A percentile compares a stretch with the other conserved stretches of the same genome.
Evolutionary conservation across 1,140 invertebrate species (phyloP).

Genomic region (Eueides isabella): DNA sequence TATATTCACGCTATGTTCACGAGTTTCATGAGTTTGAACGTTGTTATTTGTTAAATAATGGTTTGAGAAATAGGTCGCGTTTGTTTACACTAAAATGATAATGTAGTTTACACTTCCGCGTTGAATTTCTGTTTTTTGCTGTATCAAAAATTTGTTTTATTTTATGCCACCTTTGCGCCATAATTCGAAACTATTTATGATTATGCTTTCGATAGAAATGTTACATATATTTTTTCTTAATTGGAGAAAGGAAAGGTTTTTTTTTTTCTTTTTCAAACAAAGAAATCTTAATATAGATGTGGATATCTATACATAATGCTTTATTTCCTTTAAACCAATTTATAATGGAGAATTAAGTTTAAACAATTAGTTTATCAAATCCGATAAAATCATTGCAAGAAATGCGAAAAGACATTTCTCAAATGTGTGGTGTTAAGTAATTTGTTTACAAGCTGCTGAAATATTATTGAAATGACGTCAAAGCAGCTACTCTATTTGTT

Average conservation of each 20-base stretch:
- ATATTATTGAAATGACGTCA: neutral
- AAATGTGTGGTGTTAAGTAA: neutral
- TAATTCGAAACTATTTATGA: too few relatives aligned
- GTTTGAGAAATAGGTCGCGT: constrained; percentile 20
- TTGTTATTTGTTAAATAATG: constrained; percentile 9
- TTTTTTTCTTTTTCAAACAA: too few relatives aligned
- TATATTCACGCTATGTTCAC: constrained; percentile 9
- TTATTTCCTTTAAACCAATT: too few relatives aligned
- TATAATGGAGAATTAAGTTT: too few relatives aligned
- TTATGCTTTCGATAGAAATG: too few relatives aligned
- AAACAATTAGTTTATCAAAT: too few relatives aligned
- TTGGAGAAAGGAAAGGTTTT: too few relatives aligned
- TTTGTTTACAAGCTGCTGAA: neutral
- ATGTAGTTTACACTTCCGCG: neutral
- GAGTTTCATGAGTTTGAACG: neutral
- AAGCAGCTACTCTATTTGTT: neutral
- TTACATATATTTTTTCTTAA: too few relatives aligned
- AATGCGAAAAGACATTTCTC: neutral
- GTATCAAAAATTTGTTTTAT: neutral
- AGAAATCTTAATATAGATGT: too few relatives aligned
- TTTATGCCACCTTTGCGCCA: neutral
- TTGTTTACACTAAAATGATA: constrained; percentile 17
- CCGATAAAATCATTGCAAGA: too few relatives aligned
- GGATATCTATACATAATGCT: too few relatives aligned
- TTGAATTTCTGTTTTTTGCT: neutral